These are phyloP conservation scores for Cotesia typhae DNA, from an alignment of 1,140 invertebrate genomes.

Conservation along the genomic window DNA sequence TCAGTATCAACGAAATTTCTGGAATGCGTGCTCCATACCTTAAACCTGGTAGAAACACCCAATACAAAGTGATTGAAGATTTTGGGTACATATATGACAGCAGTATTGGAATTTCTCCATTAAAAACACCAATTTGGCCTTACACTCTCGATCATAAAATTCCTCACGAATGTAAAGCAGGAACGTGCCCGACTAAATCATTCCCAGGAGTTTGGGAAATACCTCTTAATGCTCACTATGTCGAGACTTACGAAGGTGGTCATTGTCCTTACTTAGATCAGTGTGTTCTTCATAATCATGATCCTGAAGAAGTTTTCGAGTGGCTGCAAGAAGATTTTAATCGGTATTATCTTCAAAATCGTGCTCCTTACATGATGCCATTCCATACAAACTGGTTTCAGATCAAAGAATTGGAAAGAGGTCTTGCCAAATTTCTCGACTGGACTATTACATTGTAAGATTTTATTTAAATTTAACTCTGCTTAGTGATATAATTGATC, in stretches of 20 bases:
- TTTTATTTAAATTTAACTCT: constrained; percentile 35
- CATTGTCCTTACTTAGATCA: constrained; percentile 93
- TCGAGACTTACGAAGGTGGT: constrained; percentile 87
- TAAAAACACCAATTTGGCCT: constrained; percentile 88
- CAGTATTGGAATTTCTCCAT: constrained; percentile 85
- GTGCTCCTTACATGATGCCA: constrained; percentile 92
- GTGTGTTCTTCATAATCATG: constrained; percentile 90
- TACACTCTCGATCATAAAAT: constrained; percentile 93
- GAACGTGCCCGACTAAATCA: constrained; percentile 88
- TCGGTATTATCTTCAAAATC: constrained; percentile 85
- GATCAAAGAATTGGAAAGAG: constrained; percentile 84
- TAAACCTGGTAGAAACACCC: constrained; percentile 89
- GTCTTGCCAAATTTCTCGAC: constrained; percentile 86
- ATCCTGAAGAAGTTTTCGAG: constrained; percentile 85
- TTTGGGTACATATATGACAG: constrained; percentile 93
- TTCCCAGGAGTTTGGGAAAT: constrained; percentile 95
- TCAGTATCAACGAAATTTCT: constrained; percentile 82
- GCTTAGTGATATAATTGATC: neutral
- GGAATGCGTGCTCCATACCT: constrained; percentile 91
- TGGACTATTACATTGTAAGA: constrained; percentile 80
- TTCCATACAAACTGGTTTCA: constrained; percentile 97
- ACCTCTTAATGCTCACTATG: constrained; percentile 91
- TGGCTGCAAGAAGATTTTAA: constrained; percentile 93
- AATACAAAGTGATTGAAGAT: constrained; percentile 91
- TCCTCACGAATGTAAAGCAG: constrained; percentile 90